phyloP scores from a whole-genome alignment of 2,113 vertebrate genomes.

The Aix galericulata region DNA sequence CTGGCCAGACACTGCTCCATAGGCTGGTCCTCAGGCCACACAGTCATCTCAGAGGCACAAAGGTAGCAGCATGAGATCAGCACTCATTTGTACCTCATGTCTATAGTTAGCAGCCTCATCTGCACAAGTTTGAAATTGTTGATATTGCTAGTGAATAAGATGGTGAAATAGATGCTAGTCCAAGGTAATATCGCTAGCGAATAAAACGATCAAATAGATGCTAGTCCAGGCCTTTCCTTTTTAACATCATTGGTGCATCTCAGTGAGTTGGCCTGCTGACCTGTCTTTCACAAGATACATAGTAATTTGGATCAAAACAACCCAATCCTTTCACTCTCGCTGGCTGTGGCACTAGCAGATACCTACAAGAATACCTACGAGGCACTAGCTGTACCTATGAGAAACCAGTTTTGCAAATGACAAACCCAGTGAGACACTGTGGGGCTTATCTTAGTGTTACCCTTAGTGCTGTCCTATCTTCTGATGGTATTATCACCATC shows the following conservation, averaged over 20 bases:
- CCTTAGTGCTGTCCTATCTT: neutral
- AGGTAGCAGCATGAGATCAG: neutral
- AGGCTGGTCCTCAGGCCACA: neutral
- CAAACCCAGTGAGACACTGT: neutral
- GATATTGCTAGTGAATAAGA: no score
- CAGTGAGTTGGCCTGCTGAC: neutral
- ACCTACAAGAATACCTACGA: no score
- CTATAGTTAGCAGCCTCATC: fast-evolving
- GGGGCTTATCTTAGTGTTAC: neutral
- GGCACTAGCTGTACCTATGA: neutral
- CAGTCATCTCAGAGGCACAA: neutral
- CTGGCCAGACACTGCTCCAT: neutral
- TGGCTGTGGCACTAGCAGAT: fast-evolving
- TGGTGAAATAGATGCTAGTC: neutral
- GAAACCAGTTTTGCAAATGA: neutral
- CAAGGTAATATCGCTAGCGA: neutral
- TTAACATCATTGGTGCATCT: neutral
- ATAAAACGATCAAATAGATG: neutral
- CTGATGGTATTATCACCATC: neutral
- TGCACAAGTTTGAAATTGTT: neutral
- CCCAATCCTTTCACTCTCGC: neutral
- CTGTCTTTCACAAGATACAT: neutral
- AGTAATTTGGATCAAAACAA: neutral
- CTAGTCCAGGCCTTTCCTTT: neutral
- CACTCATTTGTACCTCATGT: neutral